Conservation (phyloP, 2,113 vertebrate species). For the Hippocampus abdominalis region DNA sequence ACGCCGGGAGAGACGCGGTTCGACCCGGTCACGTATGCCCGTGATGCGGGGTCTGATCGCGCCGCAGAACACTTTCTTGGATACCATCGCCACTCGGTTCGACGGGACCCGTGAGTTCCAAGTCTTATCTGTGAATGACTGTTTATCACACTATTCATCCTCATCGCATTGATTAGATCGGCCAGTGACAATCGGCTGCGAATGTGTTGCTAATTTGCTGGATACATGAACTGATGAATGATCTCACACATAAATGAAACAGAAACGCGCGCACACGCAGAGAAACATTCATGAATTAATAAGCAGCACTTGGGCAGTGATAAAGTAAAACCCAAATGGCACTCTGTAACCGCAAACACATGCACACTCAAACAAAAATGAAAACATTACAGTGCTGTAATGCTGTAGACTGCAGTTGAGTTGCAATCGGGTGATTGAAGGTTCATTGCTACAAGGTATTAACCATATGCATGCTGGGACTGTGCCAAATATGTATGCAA, state of each 20-base stretch:
- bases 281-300: not conserved
- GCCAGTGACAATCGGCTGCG: not conserved
- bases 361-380: not conserved
- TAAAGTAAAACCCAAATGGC: not conserved
- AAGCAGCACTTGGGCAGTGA: not conserved
- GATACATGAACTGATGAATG: constrained; percentile 32
- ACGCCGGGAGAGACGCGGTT: constrained; percentile 65
- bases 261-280: not conserved
- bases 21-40: constrained; percentile 65
- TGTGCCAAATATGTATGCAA: not conserved
- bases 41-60: constrained; percentile 68
- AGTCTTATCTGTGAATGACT: not conserved
- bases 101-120: constrained; percentile 70
- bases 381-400: not conserved
- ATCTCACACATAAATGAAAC: constrained; percentile 8
- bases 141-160: not conserved
- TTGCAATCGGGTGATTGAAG: not conserved
- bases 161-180: not conserved
- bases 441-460: not conserved
- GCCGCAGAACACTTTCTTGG: constrained; percentile 70
- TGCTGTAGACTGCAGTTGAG: not conserved
- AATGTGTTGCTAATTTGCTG: not conserved
- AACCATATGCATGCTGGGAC: not conserved
- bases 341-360: not conserved
- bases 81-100: constrained; percentile 71